These are phyloP conservation scores for Pseudopipra pipra DNA, from an alignment of 2,113 vertebrate species.

Conservation along the genomic window DNA sequence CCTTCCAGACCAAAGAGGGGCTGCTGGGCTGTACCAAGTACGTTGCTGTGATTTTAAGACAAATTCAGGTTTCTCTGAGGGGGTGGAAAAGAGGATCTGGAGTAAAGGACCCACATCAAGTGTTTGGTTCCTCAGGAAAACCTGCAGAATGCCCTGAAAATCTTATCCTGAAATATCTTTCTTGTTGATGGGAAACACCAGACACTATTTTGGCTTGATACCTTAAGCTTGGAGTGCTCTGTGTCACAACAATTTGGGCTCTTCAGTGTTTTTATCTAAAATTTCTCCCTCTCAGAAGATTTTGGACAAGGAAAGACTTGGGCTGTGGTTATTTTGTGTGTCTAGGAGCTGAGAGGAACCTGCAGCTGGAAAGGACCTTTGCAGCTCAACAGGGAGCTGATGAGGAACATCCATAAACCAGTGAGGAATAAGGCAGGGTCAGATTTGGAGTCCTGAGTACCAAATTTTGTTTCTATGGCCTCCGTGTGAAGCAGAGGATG, in stretches of 20 bases:
- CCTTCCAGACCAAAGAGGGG: not conserved
- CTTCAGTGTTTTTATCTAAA: not conserved
- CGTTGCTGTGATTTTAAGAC: not conserved
- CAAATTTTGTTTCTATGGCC: not conserved
- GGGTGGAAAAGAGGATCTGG: not conserved
- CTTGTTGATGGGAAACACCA: not conserved
- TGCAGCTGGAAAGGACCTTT: not conserved
- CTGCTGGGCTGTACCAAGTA: not conserved
- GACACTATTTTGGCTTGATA: not conserved
- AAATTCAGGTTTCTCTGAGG: not conserved
- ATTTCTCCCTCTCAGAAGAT: not conserved
- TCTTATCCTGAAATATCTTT: rapidly evolving
- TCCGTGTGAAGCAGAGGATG: not conserved
- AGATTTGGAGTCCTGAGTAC: not conserved
- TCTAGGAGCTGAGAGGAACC: not conserved
- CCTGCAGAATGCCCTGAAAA: not conserved
- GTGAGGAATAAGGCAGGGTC: not conserved
- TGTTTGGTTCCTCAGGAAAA: not conserved
- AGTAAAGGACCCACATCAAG: not conserved
- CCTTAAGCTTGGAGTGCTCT: not conserved
- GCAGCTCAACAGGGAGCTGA: not conserved
- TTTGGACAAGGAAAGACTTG: not conserved
- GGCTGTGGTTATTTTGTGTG: not conserved
- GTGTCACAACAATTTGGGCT: not conserved
- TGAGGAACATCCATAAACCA: not conserved